Conservation (phyloP, 2,113 vertebrate species). For the Pomatorhinus ruficollis region DNA sequence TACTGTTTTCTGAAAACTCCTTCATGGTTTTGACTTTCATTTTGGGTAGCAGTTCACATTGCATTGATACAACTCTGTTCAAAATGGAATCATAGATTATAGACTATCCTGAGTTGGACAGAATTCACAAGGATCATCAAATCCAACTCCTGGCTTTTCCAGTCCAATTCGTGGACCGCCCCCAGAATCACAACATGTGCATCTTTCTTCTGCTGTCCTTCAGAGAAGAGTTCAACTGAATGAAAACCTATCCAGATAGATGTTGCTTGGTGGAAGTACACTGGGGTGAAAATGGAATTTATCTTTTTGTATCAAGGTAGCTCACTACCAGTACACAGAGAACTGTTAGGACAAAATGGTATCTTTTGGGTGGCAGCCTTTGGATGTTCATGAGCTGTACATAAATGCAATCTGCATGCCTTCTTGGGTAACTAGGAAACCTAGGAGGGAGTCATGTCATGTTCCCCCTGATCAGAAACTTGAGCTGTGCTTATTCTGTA, state of each 20-base stretch:
- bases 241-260: neutral
- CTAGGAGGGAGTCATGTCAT: neutral
- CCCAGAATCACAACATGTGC: neutral
- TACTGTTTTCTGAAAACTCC: neutral
- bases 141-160: neutral
- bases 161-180: accelerated
- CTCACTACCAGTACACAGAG: neutral
- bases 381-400: neutral
- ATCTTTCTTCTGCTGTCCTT: neutral
- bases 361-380: neutral
- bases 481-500: neutral
- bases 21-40: neutral
- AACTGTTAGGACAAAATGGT: neutral
- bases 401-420: neutral
- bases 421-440: neutral
- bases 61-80: accelerated
- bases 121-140: neutral
- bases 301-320: neutral
- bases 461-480: neutral
- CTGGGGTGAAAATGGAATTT: neutral
- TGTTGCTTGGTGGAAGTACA: neutral
- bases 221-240: neutral
- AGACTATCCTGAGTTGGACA: neutral
- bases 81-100: neutral
- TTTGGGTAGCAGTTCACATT: neutral